Evolutionary conservation across 2,113 vertebrate genomes (phyloP), one percentile per base, ranked within the genome.

Genomic region (Ranitomeya variabilis): DNA sequence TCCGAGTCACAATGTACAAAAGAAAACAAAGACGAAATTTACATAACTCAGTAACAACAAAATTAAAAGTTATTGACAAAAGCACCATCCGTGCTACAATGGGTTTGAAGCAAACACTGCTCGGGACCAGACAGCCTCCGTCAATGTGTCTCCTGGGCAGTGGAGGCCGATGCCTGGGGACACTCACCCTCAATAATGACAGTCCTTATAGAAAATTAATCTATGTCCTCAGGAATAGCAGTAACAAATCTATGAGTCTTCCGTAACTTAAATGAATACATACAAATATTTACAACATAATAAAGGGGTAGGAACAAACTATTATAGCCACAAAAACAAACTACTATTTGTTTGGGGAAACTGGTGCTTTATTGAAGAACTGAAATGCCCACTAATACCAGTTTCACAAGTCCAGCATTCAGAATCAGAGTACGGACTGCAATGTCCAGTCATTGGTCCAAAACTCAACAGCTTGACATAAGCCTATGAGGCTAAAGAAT

Each of bases 1-100:
- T 95, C 14, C 80, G 90, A 57, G 90, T 89, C 52, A 93, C 76
- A 92, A 87, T 26, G 92, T 95, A 94, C 78, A 94, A 95, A 96
- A 93, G 89, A 92, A 88, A 82, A 90, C 91, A 91, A 90, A 67
- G 90, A 66, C 92, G 90, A 90, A 76, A 86, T 92, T 90, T 0
- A 14, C 90, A 92, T 90, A 82, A 80, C 85, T 79, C 89, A 83
- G 85, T 90, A 89, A 73, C 92, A 87, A 89, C 54, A 55, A 91
- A 92, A 91, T 90, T 59, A 60, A 91, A 92, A 90, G 6, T 54
- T 88, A 85, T 90, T 90, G 83, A 69, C 64, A 92, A 86, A 92
- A 88, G 90, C 90, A 94, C 67, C 91, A 92, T 94, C 26, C 93
- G 92, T 94, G 90, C 91, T 92, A 91, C 76, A 91, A 90, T n/a